Base-by-base conservation (phyloP, 2,888 invertebrate species). In the Meganola albula region DNA sequence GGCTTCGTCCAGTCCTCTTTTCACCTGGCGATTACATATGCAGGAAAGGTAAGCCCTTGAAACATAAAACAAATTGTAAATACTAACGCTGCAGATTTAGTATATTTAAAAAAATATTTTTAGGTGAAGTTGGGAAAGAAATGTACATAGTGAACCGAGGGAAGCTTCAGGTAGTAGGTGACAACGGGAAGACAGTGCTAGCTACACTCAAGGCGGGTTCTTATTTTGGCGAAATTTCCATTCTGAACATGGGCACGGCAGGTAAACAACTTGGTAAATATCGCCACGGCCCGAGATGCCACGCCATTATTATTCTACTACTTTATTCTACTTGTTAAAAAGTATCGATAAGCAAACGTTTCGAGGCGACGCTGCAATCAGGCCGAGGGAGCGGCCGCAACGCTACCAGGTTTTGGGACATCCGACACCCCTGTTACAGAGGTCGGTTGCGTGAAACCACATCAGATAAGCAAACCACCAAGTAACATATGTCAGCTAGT, bases 131-230 rank as follows among this genome's bases (percentile, higher is more conserved):
- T 51, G 98, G 98, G 53, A 98, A 98, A 84, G 98, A 98, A 87
- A 99, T 99, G 98, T 99, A 99, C 89, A 98, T 99, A 88, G 98
- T 99, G 58, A 98, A 97, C 87, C 90, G 98, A 60, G 98, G 99
- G 48, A 91, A 96, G 58, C 90, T 97, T 66, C 97, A 94, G 89
- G 98, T 96, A 77, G 97, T 96, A 55, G 97, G 93, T 44, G 96
- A 97, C 87, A 96, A 97, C 84, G 96, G 96, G 55, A 93, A 96
- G 85, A 96, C 97, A 32, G 97, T 98, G 54, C 90, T 99, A 82
- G 98, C 98, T 66, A 98, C 97, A 53, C 91, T 99, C 71, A 96
- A 97, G 87, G 98, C 98, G 64, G 99, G 98, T 83, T 97, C 97
- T 84, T 99, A 99, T 91, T 99, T 99, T 88, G 99, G 99, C 72